Conservation (phyloP, 1,140 invertebrate genomes). For the Aphis gossypii region DNA sequence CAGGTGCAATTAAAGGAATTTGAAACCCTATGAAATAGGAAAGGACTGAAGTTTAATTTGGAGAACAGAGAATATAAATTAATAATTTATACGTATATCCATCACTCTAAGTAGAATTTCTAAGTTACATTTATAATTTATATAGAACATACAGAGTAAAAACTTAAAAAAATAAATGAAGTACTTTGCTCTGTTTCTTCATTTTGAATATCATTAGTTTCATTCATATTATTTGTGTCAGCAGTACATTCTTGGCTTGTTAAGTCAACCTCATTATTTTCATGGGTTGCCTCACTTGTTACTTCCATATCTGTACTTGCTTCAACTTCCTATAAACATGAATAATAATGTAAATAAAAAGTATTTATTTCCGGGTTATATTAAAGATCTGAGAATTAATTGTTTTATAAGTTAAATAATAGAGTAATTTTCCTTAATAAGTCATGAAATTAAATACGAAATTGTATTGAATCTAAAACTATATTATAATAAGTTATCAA, state of each 20-base stretch:
- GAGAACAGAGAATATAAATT: neutral
- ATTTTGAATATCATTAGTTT: constrained; percentile 50
- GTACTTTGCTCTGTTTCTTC: constrained; percentile 47
- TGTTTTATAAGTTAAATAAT: neutral
- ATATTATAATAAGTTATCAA: too few species aligned
- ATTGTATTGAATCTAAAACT: too few species aligned
- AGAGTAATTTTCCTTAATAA: neutral
- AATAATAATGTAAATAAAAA: neutral
- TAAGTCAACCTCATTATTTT: constrained; percentile 72
- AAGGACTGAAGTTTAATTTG: neutral
- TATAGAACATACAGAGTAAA: neutral
- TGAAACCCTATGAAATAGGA: neutral
- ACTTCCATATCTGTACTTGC: constrained; percentile 65
- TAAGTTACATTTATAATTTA: too few species aligned
- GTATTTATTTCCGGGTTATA: neutral
- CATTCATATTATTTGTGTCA: constrained; percentile 55
- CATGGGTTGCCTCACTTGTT: constrained; percentile 64
- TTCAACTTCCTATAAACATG: constrained; percentile 63
- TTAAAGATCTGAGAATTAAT: neutral
- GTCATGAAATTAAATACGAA: too few species aligned
- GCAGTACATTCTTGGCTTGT: constrained; percentile 53
- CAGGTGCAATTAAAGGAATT: neutral
- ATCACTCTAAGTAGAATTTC: too few species aligned
- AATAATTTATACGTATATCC: too few species aligned
- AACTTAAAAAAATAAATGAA: neutral